A percentile compares a stretch with the other conserved stretches of the same genome.
These are phyloP conservation scores for Leptocoma aspasia DNA, from an alignment of 2,113 vertebrate genomes.

Conservation along the genomic window DNA sequence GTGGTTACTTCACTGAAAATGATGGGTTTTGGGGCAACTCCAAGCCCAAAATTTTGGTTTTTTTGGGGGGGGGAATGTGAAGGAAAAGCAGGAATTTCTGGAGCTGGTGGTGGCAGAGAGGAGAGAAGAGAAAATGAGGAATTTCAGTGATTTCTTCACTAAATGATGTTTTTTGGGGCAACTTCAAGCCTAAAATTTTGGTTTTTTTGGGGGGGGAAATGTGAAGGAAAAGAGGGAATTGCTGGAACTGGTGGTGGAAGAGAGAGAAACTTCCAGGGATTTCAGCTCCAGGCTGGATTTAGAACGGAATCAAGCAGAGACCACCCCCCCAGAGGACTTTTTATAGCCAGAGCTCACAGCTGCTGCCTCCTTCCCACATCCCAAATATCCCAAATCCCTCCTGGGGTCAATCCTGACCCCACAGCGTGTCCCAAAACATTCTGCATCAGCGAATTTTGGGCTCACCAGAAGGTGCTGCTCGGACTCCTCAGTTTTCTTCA, in stretches of 20 bases:
- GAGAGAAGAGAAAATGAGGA: background rate
- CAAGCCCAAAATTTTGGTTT: background rate
- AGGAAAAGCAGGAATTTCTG: background rate
- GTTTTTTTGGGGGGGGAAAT: background rate
- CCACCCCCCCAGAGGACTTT: background rate
- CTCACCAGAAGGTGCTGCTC: background rate
- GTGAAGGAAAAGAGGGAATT: background rate
- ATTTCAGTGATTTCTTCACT: accelerated
- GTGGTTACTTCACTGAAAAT: background rate
- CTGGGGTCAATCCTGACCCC: background rate
- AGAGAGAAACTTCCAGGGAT: background rate
- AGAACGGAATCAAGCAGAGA: background rate
- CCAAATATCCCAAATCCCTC: background rate
- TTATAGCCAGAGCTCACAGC: slow-evolving; percentile 38
- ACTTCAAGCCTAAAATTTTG: background rate
- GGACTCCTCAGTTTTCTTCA: accelerated
- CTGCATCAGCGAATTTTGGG: background rate
- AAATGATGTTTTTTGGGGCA: background rate
- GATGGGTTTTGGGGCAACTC: background rate
- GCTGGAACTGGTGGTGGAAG: background rate
- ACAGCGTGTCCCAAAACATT: background rate
- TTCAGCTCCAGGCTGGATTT: background rate
- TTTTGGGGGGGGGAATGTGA: background rate
- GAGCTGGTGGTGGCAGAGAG: background rate
- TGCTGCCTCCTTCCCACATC: background rate